Evolutionary conservation across 2,888 invertebrate species (phyloP), one percentile per base, ranked within the genome.

Genomic region (Tetranychus truncatus): DNA sequence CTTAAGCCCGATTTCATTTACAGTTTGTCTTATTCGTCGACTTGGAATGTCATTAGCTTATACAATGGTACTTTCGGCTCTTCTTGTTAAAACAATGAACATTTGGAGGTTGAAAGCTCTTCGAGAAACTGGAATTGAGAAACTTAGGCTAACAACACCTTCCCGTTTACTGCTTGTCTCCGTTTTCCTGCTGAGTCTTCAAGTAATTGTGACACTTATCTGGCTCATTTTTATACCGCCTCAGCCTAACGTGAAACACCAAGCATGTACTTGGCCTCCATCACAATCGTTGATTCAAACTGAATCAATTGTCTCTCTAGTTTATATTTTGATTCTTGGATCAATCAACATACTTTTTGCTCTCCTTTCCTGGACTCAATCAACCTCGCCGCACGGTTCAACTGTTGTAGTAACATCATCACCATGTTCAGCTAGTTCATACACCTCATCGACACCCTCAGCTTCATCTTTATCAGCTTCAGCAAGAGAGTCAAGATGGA

Each of bases 41-140:
- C 83, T 84, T 78, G 79, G 81, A 46, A 81, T 83, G 21, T 83
- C 84, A 8, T 78, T 84, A 18, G 81, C 83, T 11, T 85, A 84
- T 77, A 81, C 83, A 15, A 79, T 84, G 65, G 81, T 82, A 45
- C 84, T 84, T 76, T 80, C 83, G 20, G 82, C 83, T 5, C 81
- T 84, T 78, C 80, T 85, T 76, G 82, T 84, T 2, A 84, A 84
- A 77, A 81, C 82, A 20, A 80, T 84, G 11, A 83, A 83, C 78
- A 81, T 81, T 74, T 84, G 83, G 82, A 78, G 83, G n/a, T 79
- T 81, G 18, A 79, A 78, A 74, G 21, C 73, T 9, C 46, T 72
- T 72, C 72, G 72, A 72, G 46, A 72, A 9, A 46, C 34, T 24
- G 46, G 72, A 34, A n/a, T 46, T 72, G 72, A 72, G 11, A 46